Percentiles rank a stretch among this genome's conserved stretches.
These are phyloP conservation scores for Spialia ferax DNA, from an alignment of 2,888 invertebrate species.

Conservation along the genomic window DNA sequence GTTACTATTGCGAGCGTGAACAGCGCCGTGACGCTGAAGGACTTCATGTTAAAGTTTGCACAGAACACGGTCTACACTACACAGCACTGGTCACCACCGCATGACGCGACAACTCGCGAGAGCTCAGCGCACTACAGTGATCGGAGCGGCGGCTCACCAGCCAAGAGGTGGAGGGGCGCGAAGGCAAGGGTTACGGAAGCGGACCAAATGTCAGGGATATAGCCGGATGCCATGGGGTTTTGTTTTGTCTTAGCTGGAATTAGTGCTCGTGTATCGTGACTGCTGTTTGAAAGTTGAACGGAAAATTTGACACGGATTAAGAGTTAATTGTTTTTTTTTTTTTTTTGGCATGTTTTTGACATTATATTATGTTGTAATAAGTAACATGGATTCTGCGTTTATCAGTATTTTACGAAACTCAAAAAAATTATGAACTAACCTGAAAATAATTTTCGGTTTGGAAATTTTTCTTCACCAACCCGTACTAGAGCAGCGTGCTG, in stretches of 20 bases:
- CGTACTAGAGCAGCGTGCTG: too few relatives aligned
- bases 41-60: slow-evolving; percentile 69
- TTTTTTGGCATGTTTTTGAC: background rate
- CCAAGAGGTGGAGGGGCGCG: slow-evolving; percentile 57
- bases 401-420: too few relatives aligned
- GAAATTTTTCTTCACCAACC: too few relatives aligned
- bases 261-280: slow-evolving; percentile 1
- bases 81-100: slow-evolving; percentile 81
- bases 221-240: slow-evolving; percentile 54
- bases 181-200: slow-evolving; percentile 64
- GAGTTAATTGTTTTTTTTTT: slow-evolving; percentile 10
- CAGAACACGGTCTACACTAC: slow-evolving; percentile 63
- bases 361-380: background rate
- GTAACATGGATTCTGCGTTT: too few relatives aligned
- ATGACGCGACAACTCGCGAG: slow-evolving; percentile 74
- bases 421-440: too few relatives aligned
- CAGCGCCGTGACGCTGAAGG: slow-evolving; percentile 70
- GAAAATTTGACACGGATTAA: background rate
- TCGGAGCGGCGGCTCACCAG: slow-evolving; percentile 47
- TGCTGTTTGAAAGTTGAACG: slow-evolving; percentile 9
- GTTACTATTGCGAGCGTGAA: slow-evolving; percentile 69
- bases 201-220: slow-evolving; percentile 76
- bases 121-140: slow-evolving; percentile 72
- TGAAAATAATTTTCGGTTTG: too few relatives aligned
- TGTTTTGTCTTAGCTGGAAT: slow-evolving; percentile 24